phyloP scores from a whole-genome alignment of 2,113 vertebrate species.

The Syrrhaptes paradoxus region DNA sequence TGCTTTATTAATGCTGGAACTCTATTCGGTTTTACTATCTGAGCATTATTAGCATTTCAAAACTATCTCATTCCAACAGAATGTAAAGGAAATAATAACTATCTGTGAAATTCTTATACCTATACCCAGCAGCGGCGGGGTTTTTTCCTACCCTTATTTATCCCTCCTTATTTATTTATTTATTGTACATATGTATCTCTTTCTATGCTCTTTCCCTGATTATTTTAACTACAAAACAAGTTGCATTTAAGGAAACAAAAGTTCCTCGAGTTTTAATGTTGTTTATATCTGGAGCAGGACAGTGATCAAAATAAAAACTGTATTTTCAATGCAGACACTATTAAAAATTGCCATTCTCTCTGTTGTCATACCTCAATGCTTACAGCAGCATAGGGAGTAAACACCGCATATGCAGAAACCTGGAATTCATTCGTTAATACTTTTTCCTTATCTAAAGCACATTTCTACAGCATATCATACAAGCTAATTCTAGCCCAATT shows the following conservation, averaged over 20 bases:
- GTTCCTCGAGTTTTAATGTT: neutral
- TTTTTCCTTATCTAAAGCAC: neutral
- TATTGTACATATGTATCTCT: neutral
- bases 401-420: neutral
- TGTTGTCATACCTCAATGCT: neutral
- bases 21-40: neutral
- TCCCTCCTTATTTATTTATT: neutral
- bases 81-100: slow-evolving; percentile 11
- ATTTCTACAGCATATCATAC: neutral
- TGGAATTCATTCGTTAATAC: neutral
- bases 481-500: neutral
- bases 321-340: neutral
- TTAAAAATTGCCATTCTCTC: neutral
- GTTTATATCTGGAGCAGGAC: neutral
- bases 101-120: neutral
- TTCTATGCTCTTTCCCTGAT: neutral
- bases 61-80: slow-evolving; percentile 19
- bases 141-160: neutral
- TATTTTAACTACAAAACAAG: neutral
- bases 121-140: accelerated
- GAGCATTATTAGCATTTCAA: slow-evolving; percentile 8
- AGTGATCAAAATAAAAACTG: neutral
- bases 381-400: neutral
- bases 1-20: neutral
- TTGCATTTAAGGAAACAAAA: neutral